Conservation (phyloP, 2,888 invertebrate species). For the Sepiola atlantica region DNA sequence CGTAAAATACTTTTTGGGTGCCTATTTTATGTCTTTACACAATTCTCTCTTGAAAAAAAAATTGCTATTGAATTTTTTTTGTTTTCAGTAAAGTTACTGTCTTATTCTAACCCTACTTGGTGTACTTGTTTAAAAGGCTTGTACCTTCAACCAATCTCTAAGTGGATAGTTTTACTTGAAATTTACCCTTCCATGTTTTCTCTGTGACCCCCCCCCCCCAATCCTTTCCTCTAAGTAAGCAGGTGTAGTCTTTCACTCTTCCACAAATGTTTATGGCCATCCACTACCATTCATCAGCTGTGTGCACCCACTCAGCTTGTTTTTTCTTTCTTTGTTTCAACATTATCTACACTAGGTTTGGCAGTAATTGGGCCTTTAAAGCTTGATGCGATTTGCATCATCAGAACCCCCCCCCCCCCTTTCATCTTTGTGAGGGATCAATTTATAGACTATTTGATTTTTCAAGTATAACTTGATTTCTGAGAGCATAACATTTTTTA, state of each 20-base stretch:
- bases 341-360: background rate
- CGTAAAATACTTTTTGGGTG: too few species aligned
- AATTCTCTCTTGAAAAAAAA: background rate
- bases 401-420: background rate
- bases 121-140: background rate
- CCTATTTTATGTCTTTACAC: background rate
- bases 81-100: background rate
- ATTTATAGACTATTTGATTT: too few species aligned
- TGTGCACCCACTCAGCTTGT: background rate
- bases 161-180: background rate
- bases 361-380: constrained; percentile 3
- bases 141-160: background rate
- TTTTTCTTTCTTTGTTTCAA: too few species aligned
- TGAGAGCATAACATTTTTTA: too few species aligned
- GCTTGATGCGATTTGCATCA: background rate
- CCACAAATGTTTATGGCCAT: background rate
- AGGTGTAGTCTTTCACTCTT: background rate
- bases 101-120: background rate
- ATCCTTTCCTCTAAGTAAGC: background rate
- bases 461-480: too few species aligned
- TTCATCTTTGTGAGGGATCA: background rate
- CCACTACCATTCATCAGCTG: background rate
- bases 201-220: background rate
- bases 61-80: background rate
- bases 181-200: background rate